These are phyloP conservation scores for Lepidotrigona ventralis DNA, from an alignment of 1,140 invertebrate genomes.

Conservation along the genomic window DNA sequence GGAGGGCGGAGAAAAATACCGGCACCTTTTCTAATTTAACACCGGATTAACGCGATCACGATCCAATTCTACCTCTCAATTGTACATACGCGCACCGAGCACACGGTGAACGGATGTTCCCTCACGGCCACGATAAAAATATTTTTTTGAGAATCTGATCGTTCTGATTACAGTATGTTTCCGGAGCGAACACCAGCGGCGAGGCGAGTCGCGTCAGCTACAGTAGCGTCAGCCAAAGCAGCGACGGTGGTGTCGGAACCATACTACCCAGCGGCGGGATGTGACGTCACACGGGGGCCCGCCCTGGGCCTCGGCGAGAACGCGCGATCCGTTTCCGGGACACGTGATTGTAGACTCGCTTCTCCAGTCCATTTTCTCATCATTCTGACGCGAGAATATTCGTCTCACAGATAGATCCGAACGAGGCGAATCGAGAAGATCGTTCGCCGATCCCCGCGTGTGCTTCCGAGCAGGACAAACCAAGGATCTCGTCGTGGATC, in stretches of 20 bases:
- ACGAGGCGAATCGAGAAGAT: neutral
- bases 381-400: neutral
- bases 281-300: constrained; percentile 76
- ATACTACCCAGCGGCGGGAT: constrained; percentile 67
- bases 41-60: neutral
- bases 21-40: constrained; percentile 8
- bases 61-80: constrained; percentile 21
- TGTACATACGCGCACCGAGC: constrained; percentile 15
- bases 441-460: neutral
- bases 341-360: constrained; percentile 70
- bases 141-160: constrained; percentile 27
- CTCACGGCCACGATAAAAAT: neutral
- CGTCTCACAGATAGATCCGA: neutral
- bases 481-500: neutral
- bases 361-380: neutral
- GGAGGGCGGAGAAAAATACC: neutral
- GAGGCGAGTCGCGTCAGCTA: constrained; percentile 76
- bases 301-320: constrained; percentile 72
- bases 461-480: neutral
- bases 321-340: constrained; percentile 76
- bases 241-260: constrained; percentile 69
- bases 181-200: constrained; percentile 69
- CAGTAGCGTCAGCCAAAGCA: constrained; percentile 76
- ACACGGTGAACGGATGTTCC: neutral
- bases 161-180: constrained; percentile 73